phyloP scores from a whole-genome alignment of 2,113 vertebrate species.

The Alligator sinensis region DNA sequence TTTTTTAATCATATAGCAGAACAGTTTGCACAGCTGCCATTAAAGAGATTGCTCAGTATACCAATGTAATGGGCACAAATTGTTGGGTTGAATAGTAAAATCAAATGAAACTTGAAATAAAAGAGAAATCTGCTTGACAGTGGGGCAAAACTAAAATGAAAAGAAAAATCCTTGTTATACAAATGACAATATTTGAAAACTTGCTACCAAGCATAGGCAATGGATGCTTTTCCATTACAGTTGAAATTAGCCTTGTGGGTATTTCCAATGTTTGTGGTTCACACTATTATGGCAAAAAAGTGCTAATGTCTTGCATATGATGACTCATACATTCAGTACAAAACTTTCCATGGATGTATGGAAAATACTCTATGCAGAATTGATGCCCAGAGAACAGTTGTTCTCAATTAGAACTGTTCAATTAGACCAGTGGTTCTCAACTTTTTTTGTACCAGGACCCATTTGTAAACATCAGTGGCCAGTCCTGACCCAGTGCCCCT shows the following conservation, averaged over 20 bases:
- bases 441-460: too few relatives aligned
- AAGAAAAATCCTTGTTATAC: background rate
- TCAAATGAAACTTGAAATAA: background rate
- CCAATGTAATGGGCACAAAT: background rate
- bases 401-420: background rate
- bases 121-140: background rate
- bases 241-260: background rate
- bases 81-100: background rate
- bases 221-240: background rate
- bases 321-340: background rate
- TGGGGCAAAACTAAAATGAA: background rate
- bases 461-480: too few relatives aligned
- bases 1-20: background rate
- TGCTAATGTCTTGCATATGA: background rate
- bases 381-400: background rate
- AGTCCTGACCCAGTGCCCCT: too few relatives aligned
- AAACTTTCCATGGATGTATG: background rate
- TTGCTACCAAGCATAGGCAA: background rate
- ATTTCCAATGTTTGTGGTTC: background rate
- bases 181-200: background rate
- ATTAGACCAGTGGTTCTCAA: too few relatives aligned
- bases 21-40: background rate
- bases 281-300: background rate
- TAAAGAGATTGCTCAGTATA: background rate
- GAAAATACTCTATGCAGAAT: background rate